Percentiles rank a stretch among this genome's conserved stretches.
These are phyloP conservation scores for Cerceris rybyensis DNA, from an alignment of 2,888 invertebrate genomes.

Conservation along the genomic window DNA sequence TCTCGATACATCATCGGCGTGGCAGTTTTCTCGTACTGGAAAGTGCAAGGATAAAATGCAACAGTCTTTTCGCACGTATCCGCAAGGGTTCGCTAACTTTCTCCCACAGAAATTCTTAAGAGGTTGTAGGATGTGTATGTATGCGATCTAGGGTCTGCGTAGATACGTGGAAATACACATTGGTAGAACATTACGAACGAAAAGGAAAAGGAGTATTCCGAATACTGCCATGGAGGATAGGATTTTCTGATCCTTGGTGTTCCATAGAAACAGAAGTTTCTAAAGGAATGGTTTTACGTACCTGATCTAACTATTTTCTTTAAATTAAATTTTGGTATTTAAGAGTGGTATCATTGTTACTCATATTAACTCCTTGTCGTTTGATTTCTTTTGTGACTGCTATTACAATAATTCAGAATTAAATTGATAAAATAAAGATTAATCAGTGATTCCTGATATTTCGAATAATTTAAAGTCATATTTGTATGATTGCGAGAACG, in stretches of 20 bases:
- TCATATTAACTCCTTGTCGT: too few species aligned
- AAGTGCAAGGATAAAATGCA: constrained; percentile 27
- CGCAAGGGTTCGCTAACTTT: constrained; percentile 51
- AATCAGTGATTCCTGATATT: too few species aligned
- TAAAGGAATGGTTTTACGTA: constrained; percentile 62
- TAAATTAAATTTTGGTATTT: background rate
- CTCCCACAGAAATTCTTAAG: constrained; percentile 50
- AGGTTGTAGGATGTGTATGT: constrained; percentile 37
- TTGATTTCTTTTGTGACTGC: too few species aligned
- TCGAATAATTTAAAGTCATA: too few species aligned
- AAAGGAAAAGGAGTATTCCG: constrained; percentile 61
- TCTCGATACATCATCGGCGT: constrained; percentile 4
- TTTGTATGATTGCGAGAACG: too few species aligned
- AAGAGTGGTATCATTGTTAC: too few species aligned
- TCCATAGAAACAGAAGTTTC: constrained; percentile 67
- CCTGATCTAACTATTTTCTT: background rate
- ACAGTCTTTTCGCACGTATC: constrained; percentile 38
- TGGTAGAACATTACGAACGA: constrained; percentile 56
- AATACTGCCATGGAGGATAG: constrained; percentile 62
- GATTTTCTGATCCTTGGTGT: constrained; percentile 59
- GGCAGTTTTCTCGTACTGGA: constrained; percentile 37
- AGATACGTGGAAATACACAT: constrained; percentile 23
- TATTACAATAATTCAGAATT: too few species aligned
- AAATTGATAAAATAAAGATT: too few species aligned
- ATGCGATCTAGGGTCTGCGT: constrained; percentile 1